Evolutionary conservation across 2,113 vertebrate genomes (phyloP).

Genomic region (Scomber colias): DNA sequence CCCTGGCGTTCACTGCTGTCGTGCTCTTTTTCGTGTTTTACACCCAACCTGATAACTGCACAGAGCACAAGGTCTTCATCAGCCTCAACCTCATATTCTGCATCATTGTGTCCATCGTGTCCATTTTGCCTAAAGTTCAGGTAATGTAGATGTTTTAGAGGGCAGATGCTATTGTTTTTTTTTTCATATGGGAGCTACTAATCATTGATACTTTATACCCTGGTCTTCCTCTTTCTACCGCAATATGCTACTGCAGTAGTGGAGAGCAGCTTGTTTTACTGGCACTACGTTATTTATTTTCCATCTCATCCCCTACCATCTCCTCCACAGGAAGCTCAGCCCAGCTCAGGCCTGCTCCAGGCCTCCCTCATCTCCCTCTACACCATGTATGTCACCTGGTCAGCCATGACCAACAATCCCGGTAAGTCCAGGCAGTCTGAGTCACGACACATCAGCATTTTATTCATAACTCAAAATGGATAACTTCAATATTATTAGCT

Average conservation of each 20-base stretch:
- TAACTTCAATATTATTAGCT: not conserved
- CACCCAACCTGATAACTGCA: slow-evolving; percentile 85
- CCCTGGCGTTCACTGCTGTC: slow-evolving; percentile 75
- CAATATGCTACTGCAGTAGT: not conserved
- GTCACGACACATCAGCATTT: not conserved
- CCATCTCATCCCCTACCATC: not conserved
- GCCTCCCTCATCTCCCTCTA: slow-evolving; percentile 92
- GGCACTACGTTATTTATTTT: not conserved
- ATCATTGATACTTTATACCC: not conserved
- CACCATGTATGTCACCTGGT: slow-evolving; percentile 94
- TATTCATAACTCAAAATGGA: too few relatives aligned
- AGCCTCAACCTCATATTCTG: slow-evolving; percentile 93
- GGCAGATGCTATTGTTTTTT: not conserved
- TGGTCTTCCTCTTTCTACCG: too few relatives aligned
- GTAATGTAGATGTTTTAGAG: slow-evolving; percentile 70
- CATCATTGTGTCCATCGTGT: slow-evolving; percentile 84
- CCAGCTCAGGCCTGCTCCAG: slow-evolving; percentile 94
- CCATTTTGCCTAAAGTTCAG: slow-evolving; percentile 94
- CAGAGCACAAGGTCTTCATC: slow-evolving; percentile 90
- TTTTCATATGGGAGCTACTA: not conserved
- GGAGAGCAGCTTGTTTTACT: not conserved
- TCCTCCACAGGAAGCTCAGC: slow-evolving; percentile 88
- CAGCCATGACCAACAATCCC: slow-evolving; percentile 91
- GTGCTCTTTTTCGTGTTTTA: slow-evolving; percentile 90
- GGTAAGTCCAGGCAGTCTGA: slow-evolving; percentile 81